phyloP scores from a whole-genome alignment of 2,888 invertebrate genomes.

The Metellina segmentata region DNA sequence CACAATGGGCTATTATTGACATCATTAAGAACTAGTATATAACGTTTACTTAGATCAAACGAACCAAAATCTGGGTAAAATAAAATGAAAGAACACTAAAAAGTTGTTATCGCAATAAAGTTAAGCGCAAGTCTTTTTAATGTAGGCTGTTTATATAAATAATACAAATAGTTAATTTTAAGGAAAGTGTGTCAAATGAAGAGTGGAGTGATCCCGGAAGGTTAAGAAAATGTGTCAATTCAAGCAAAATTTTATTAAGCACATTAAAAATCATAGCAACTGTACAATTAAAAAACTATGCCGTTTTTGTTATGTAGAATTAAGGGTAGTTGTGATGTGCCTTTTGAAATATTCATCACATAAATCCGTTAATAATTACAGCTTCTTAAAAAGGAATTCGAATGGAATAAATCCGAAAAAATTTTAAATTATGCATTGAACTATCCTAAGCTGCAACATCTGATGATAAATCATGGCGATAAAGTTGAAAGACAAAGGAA shows the following conservation, averaged over 20 bases:
- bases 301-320: background rate
- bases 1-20: no score
- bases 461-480: background rate
- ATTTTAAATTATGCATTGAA: background rate
- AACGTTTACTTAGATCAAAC: no score
- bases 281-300: no score
- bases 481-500: constrained; percentile 2
- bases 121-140: background rate
- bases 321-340: background rate
- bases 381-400: background rate
- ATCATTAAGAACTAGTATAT: no score
- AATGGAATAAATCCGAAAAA: background rate
- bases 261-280: no score
- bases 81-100: no score
- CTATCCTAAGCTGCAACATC: background rate
- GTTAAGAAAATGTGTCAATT: background rate
- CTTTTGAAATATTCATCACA: background rate
- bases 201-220: background rate
- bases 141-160: background rate
- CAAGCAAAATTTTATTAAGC: background rate
- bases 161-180: background rate
- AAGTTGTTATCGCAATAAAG: background rate
- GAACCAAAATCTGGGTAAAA: no score
- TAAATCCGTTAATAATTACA: background rate
- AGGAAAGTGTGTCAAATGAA: background rate